Evolutionary conservation across 2,888 invertebrate species (phyloP).

Genomic region (Phorcus lineatus): DNA sequence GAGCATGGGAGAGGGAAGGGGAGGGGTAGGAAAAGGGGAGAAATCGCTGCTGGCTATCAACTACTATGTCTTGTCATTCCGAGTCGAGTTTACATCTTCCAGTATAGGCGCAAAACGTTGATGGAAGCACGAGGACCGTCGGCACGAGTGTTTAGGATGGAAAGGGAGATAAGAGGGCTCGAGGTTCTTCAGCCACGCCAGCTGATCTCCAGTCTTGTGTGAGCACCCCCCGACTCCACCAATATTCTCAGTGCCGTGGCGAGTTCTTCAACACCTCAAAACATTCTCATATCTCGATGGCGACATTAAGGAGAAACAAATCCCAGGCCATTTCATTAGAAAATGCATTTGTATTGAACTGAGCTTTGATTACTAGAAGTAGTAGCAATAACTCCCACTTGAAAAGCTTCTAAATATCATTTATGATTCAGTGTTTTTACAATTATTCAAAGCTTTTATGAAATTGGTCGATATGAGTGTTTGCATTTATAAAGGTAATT

Average conservation of each 20-base stretch:
- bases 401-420: too few relatives aligned
- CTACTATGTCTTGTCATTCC: not conserved
- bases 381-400: too few relatives aligned
- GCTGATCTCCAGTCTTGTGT: not conserved
- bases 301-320: slow-evolving; percentile 11
- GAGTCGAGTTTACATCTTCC: slow-evolving; percentile 1
- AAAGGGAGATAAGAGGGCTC: not conserved
- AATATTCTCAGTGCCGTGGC: not conserved
- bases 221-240: not conserved
- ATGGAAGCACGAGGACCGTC: not conserved
- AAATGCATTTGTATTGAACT: not conserved
- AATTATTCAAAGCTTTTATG: too few relatives aligned
- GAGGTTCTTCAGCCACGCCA: not conserved
- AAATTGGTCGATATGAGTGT: too few relatives aligned
- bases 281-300: slow-evolving; percentile 14
- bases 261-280: not conserved
- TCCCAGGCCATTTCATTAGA: slow-evolving; percentile 9
- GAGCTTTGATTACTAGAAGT: too few relatives aligned
- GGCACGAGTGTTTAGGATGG: slow-evolving; percentile 3
- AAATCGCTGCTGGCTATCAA: not conserved
- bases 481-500: too few relatives aligned
- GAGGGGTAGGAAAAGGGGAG: not conserved
- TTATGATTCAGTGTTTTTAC: too few relatives aligned
- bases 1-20: not conserved
- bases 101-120: slow-evolving; percentile 14